phyloP scores from a whole-genome alignment of 1,140 invertebrate species.

The Laodelphax striatellus region DNA sequence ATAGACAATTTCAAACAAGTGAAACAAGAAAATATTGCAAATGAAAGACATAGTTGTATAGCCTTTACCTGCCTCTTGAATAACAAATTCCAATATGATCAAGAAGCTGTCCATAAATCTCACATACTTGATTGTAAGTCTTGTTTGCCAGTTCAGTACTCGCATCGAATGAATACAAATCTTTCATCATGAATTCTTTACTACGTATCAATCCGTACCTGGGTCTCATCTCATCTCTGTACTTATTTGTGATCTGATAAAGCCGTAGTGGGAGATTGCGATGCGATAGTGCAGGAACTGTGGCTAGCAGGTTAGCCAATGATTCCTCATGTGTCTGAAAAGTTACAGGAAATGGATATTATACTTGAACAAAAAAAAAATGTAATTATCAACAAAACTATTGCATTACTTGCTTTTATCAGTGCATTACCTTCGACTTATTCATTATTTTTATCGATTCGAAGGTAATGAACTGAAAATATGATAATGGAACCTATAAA shows the following conservation, averaged over 20 bases:
- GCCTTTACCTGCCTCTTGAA: slow-evolving; percentile 45
- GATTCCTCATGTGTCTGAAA: slow-evolving; percentile 73
- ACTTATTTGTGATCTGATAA: slow-evolving; percentile 82
- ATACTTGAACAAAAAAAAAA: not conserved
- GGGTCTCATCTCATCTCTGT: slow-evolving; percentile 76
- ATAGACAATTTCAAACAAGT: no score
- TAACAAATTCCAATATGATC: slow-evolving; percentile 45
- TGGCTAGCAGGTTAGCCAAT: slow-evolving; percentile 54
- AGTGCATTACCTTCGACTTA: no score
- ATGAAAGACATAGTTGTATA: not conserved
- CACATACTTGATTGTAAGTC: slow-evolving; percentile 57
- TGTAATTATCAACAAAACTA: no score
- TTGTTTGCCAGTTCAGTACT: slow-evolving; percentile 40
- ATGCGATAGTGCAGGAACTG: slow-evolving; percentile 41
- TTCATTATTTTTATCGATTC: no score
- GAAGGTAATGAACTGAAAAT: no score
- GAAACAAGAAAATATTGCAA: no score
- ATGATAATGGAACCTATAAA: no score
- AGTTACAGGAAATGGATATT: not conserved
- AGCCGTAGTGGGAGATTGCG: slow-evolving; percentile 58
- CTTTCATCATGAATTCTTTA: slow-evolving; percentile 89
- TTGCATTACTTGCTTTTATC: no score
- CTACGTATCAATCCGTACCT: slow-evolving; percentile 67
- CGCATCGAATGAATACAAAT: slow-evolving; percentile 80
- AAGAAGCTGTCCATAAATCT: slow-evolving; percentile 58